phyloP scores from a whole-genome alignment of 2,888 invertebrate genomes.

The Coenonympha arcania region DNA sequence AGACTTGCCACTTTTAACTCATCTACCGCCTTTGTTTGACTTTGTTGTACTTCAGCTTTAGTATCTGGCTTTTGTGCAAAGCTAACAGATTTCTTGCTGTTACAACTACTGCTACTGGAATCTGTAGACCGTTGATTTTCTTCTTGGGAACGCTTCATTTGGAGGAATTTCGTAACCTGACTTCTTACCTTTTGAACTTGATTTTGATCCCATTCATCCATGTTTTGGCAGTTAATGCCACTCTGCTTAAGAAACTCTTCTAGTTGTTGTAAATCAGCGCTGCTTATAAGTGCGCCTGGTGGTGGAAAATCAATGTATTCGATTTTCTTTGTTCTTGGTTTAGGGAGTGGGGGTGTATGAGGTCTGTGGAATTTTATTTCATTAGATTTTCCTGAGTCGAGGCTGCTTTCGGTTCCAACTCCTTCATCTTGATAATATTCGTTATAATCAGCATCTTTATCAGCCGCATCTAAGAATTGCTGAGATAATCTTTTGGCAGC shows the following conservation, averaged over 20 bases:
- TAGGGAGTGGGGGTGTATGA: conserved; percentile 70
- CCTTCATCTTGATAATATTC: conserved; percentile 77
- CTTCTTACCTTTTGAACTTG: conserved; percentile 80
- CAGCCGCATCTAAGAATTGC: conserved; percentile 69
- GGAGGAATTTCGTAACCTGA: conserved; percentile 81
- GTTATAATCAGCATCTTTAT: conserved; percentile 71
- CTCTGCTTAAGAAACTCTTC: conserved; percentile 82
- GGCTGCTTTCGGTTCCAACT: conserved; percentile 74
- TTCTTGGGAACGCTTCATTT: conserved; percentile 80
- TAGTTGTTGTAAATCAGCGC: conserved; percentile 78
- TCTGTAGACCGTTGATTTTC: conserved; percentile 75
- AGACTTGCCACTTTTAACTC: conserved; percentile 64
- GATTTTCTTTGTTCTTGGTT: conserved; percentile 65
- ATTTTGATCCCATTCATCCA: conserved; percentile 79
- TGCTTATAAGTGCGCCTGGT: conserved; percentile 70
- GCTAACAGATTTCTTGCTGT: conserved; percentile 83
- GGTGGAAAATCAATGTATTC: conserved; percentile 69
- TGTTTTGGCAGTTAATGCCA: conserved; percentile 79
- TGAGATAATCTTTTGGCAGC: conserved; percentile 70
- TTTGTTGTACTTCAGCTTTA: conserved; percentile 53
- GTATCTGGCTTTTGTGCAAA: conserved; percentile 77
- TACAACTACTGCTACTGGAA: conserved; percentile 74
- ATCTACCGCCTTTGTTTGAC: conserved; percentile 65
- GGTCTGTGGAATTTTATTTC: conserved; percentile 67
- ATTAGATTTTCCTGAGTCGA: conserved; percentile 75